phyloP scores from a whole-genome alignment of 2,797 vertebrate species.

The Apogon hyalosoma region DNA sequence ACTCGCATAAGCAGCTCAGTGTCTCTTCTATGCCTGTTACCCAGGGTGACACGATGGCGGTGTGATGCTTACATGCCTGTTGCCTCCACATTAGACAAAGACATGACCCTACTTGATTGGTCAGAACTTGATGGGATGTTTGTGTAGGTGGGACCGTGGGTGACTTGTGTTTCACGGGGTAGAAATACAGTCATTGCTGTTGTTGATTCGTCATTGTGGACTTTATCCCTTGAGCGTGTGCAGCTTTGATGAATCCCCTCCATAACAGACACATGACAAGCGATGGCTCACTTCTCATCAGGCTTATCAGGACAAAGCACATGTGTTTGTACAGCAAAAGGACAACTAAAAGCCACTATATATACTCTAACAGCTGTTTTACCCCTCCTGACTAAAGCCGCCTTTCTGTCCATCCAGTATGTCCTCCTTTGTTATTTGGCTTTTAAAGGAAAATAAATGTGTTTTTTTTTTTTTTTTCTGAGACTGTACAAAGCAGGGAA shows the following conservation, averaged over 20 bases:
- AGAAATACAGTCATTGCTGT: slow-evolving; percentile 14
- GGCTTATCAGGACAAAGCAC: slow-evolving; percentile 82
- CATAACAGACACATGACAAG: slow-evolving; percentile 74
- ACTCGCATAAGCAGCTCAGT: slow-evolving; percentile 78
- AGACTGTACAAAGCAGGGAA: slow-evolving; percentile 27
- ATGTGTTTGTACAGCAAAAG: slow-evolving; percentile 71
- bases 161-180: slow-evolving; percentile 31
- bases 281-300: slow-evolving; percentile 68
- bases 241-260: slow-evolving; percentile 70
- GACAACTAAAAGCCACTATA: slow-evolving; percentile 72
- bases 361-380: slow-evolving; percentile 65
- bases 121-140: slow-evolving; percentile 26
- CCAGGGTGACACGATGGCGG: slow-evolving; percentile 54
- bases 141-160: slow-evolving; percentile 27
- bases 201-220: slow-evolving; percentile 47
- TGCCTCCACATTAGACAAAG: slow-evolving; percentile 51
- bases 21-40: slow-evolving; percentile 68
- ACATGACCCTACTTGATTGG: slow-evolving; percentile 29
- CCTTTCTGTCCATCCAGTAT: slow-evolving; percentile 40
- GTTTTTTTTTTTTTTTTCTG: slow-evolving; percentile 14
- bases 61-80: slow-evolving; percentile 42
- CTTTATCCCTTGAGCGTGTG: slow-evolving; percentile 64
- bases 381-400: slow-evolving; percentile 42
- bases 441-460: slow-evolving; percentile 59
- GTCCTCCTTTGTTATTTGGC: slow-evolving; percentile 45